These are phyloP conservation scores for Enteromius fasciolatus DNA, from an alignment of 2,797 vertebrate species.

Conservation along the genomic window DNA sequence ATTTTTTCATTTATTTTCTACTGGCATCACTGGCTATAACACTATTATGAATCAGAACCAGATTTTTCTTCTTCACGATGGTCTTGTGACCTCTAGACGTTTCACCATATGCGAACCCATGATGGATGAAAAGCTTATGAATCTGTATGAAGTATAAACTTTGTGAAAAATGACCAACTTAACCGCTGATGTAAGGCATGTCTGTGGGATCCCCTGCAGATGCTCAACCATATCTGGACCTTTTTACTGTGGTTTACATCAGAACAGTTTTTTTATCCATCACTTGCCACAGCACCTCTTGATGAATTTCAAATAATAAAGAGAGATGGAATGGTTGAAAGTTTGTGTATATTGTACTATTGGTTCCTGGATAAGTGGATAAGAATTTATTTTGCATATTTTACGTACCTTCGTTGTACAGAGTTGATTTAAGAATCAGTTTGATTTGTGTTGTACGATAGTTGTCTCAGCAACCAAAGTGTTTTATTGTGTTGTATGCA, in stretches of 20 bases:
- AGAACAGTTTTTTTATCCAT: not conserved
- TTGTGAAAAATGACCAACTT: constrained; percentile 2
- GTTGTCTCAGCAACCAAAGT: constrained; percentile 52
- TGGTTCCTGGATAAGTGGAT: constrained; percentile 67
- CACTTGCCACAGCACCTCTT: not conserved
- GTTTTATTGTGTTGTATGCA: constrained; percentile 44
- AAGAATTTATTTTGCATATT: constrained; percentile 51
- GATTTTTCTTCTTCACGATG: not conserved
- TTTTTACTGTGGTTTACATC: constrained; percentile 6
- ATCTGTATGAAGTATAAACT: not conserved
- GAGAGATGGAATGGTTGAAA: constrained; percentile 3
- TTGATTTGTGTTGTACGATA: constrained; percentile 56
- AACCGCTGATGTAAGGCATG: constrained; percentile 4
- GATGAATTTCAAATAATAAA: constrained; percentile 19
- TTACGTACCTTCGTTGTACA: constrained; percentile 70
- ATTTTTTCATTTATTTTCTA: not conserved
- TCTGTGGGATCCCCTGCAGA: not conserved
- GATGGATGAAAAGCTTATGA: constrained; percentile 13
- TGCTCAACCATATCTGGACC: constrained; percentile 12
- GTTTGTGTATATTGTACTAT: constrained; percentile 62
- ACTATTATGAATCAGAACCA: not conserved
- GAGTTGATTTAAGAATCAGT: constrained; percentile 67
- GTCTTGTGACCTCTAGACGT: not conserved
- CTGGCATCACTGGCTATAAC: constrained; percentile 6
- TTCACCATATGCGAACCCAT: not conserved